Percentiles rank a stretch among this genome's conserved stretches.
phyloP scores from a whole-genome alignment of 2,797 vertebrate genomes.

The Aphelocoma californica region DNA sequence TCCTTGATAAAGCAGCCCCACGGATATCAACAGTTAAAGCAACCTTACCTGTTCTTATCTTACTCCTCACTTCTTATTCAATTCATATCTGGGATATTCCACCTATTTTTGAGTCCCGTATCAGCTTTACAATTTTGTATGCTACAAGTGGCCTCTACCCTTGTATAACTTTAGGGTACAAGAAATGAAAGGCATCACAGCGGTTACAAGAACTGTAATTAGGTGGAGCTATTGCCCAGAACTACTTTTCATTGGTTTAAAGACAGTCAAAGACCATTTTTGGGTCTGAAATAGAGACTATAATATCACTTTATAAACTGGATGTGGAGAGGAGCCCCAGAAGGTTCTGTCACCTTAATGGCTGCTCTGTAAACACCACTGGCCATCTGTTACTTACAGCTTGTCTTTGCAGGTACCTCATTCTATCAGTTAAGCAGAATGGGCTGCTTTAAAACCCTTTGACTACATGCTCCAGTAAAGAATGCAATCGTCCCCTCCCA shows the following conservation, averaged over 20 bases:
- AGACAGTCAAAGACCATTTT: neutral
- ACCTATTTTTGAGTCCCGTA: neutral
- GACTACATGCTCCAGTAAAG: neutral
- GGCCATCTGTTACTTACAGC: conserved; percentile 5
- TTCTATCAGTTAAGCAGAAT: neutral
- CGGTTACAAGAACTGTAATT: neutral
- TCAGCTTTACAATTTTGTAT: neutral
- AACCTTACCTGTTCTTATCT: neutral
- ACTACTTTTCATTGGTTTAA: neutral
- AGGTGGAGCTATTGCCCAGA: neutral
- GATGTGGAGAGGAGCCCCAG: neutral
- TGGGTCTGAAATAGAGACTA: neutral
- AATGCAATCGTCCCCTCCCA: neutral
- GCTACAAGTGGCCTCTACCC: neutral
- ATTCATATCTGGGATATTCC: neutral
- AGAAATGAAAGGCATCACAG: neutral
- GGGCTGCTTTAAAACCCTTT: neutral
- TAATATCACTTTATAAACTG: neutral
- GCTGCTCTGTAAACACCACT: neutral
- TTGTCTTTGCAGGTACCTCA: neutral
- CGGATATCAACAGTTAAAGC: neutral
- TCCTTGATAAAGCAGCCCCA: neutral
- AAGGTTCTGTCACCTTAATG: neutral
- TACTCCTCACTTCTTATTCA: neutral
- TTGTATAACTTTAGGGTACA: neutral